Evolutionary conservation across 1,140 invertebrate genomes (phyloP), one percentile per base, ranked within the genome.

Genomic region (Ganaspis sp.): DNA sequence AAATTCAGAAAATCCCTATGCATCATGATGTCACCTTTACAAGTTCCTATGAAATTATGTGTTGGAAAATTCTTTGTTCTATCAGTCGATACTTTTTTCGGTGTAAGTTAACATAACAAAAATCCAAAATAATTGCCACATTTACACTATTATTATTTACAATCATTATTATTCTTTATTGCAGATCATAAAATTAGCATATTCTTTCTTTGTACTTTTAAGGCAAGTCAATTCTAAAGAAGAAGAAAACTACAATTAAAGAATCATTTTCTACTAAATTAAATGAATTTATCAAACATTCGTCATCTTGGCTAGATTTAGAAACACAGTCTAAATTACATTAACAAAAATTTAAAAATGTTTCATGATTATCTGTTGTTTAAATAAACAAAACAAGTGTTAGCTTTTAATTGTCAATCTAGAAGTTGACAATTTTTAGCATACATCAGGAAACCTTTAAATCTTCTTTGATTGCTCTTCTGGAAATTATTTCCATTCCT

Each of bases 1-100:
- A 23, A 64, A 64, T 64, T 64, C 23, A 64, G 54, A 64, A 64
- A 64, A 64, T 64, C 54, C 0, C 9, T 64, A 9, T 64, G 54
- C 23, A 64, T 64, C 11, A 64, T 64, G 4, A 64, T 64, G 54
- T 15, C 54, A 26, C 54, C 12, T 5, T 12, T 64, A 9, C 54
- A 64, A 29, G 23, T 26, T 12, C 23, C 54, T 4, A 15, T 64
- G 12, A 29, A 23, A 64, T 5, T 64, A 29, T 29, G 21, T 29
- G 21, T 64, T 23, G 54, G 54, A 26, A 64, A 64, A 9, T 64
- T 64, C 12, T 64, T 64, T 26, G 8, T 64, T 1, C 29, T 64
- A 23, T 64, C 54, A 15, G 54, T 64, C 3, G 54, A 64, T 19
- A 64, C 54, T 29, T 64, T 64, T 23, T 64, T 64, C 9, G 11